Percentiles rank a stretch among this genome's conserved stretches.
These are phyloP conservation scores for Allygus modestus DNA, from an alignment of 2,888 invertebrate genomes.

Conservation along the genomic window DNA sequence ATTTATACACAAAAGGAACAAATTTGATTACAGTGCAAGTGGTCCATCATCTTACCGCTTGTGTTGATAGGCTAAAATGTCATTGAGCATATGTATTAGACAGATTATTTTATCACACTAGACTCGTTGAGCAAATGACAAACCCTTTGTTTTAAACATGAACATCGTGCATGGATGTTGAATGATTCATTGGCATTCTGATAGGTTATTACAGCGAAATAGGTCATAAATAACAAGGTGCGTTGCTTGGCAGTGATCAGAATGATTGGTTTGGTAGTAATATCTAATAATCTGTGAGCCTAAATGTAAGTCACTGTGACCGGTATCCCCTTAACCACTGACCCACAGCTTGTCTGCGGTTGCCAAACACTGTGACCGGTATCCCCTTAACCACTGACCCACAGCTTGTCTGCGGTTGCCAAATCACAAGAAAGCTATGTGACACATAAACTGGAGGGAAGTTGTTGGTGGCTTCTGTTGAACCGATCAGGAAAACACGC, in stretches of 20 bases:
- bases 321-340: background rate
- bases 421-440: background rate
- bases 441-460: constrained; percentile 6
- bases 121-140: background rate
- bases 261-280: background rate
- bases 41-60: too few relatives aligned
- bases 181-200: background rate
- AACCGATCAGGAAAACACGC: background rate
- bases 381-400: background rate
- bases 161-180: background rate
- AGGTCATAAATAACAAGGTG: constrained; percentile 14
- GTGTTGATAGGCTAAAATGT: too few relatives aligned
- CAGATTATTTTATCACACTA: background rate
- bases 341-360: constrained; percentile 18
- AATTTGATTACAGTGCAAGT: too few relatives aligned
- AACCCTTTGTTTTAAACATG: background rate
- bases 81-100: too few relatives aligned
- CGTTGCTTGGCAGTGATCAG: background rate
- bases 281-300: constrained; percentile 8
- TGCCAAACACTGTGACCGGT: background rate
- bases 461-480: background rate
- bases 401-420: background rate
- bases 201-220: constrained; percentile 1
- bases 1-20: too few relatives aligned
- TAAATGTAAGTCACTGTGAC: background rate